These are phyloP conservation scores for Peromyscus nudipes DNA, from an alignment of 2,797 vertebrate species.

Conservation along the genomic window DNA sequence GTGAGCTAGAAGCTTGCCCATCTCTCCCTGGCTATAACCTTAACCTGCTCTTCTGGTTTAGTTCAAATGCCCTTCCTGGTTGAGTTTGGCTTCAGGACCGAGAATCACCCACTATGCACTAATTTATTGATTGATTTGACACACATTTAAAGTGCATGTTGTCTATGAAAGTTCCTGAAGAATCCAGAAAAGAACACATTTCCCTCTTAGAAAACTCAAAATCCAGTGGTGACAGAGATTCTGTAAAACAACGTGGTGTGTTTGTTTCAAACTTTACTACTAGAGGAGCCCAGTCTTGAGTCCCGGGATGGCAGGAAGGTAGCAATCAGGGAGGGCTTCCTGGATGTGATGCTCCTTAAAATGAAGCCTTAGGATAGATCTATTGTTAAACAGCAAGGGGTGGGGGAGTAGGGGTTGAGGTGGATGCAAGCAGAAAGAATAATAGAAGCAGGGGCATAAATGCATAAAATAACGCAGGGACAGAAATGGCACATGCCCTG, in stretches of 20 bases:
- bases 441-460: not conserved
- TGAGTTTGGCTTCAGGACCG: not conserved
- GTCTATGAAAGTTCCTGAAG: not conserved
- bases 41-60: not conserved
- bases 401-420: not conserved
- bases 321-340: conserved; percentile 8
- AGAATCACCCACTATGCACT: not conserved
- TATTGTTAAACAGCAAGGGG: not conserved
- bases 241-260: not conserved
- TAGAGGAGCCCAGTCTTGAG: not conserved
- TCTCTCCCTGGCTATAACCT: not conserved
- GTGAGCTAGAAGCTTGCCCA: not conserved
- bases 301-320: not conserved
- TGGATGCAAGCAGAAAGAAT: not conserved
- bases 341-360: not conserved
- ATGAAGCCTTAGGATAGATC: not conserved
- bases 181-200: not conserved
- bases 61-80: not conserved
- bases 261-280: not conserved
- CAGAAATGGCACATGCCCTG: not conserved
- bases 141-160: not conserved
- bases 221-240: not conserved
- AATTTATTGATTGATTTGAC: not conserved
- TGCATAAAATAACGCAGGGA: not conserved
- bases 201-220: not conserved